A percentile compares a stretch with the other conserved stretches of the same genome.
phyloP scores from a whole-genome alignment of 2,888 invertebrate species.

The Eristalis pertinax region DNA sequence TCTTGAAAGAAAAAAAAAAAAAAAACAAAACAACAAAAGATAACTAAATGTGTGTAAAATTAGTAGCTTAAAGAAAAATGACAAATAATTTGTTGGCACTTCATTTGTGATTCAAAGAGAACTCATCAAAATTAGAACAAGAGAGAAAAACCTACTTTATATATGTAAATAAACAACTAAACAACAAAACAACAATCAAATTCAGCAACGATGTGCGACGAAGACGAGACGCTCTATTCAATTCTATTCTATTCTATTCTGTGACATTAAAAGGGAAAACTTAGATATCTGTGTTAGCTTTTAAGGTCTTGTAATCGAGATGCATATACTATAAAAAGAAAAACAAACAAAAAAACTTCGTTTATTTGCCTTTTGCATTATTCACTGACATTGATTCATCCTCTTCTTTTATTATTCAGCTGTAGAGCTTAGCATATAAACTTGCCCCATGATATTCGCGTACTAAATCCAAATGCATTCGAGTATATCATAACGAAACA shows the following conservation, averaged over 20 bases:
- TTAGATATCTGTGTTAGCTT: conserved; percentile 69
- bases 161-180: conserved; percentile 55
- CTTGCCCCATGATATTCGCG: conserved; percentile 58
- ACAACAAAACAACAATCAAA: conserved; percentile 40
- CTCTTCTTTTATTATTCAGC: neutral
- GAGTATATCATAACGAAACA: neutral
- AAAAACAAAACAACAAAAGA: no score
- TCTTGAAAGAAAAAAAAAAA: conserved; percentile 37
- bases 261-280: conserved; percentile 69
- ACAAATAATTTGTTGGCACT: conserved; percentile 21
- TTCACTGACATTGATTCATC: conserved; percentile 6
- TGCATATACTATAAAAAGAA: neutral
- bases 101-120: conserved; percentile 13
- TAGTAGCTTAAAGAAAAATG: conserved; percentile 43
- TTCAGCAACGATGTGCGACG: conserved; percentile 49
- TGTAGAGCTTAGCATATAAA: conserved; percentile 40
- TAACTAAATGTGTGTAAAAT: conserved; percentile 49
- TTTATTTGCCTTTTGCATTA: conserved; percentile 10
- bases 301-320: conserved; percentile 51
- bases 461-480: conserved; percentile 15
- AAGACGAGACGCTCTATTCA: conserved; percentile 26
- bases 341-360: conserved; percentile 1
- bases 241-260: conserved; percentile 57
- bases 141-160: neutral
- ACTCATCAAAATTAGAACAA: conserved; percentile 1